These are phyloP conservation scores for Antheraea assamensis DNA, from an alignment of 2,888 invertebrate genomes.

Conservation along the genomic window DNA sequence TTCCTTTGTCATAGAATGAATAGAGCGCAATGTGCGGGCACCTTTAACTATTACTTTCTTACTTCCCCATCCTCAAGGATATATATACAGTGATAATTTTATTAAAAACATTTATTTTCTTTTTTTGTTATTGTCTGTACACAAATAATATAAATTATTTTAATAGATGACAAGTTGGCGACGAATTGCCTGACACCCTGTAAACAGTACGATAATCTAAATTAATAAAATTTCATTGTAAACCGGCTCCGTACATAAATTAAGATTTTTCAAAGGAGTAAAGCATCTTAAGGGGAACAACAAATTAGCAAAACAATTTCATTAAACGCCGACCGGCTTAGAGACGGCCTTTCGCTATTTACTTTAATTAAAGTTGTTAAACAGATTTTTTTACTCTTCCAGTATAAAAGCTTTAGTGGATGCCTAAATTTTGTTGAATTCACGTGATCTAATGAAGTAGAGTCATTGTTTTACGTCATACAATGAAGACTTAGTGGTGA, in stretches of 20 bases:
- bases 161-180: background rate
- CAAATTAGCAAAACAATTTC: slow-evolving; percentile 48
- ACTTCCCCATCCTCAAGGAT: background rate
- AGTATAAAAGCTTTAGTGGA: slow-evolving; percentile 17
- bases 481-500: no score
- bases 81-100: slow-evolving; percentile 1
- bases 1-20: slow-evolving; percentile 25
- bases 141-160: background rate
- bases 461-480: no score
- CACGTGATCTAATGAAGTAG: slow-evolving; percentile 2
- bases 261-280: slow-evolving; percentile 37
- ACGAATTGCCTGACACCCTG: background rate
- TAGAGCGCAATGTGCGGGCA: slow-evolving; percentile 2
- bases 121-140: background rate
- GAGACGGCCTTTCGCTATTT: slow-evolving; percentile 36
- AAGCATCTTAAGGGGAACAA: slow-evolving; percentile 34
- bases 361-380: slow-evolving; percentile 47
- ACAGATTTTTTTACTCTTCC: slow-evolving; percentile 29
- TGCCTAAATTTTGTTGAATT: slow-evolving; percentile 10
- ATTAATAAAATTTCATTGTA: slow-evolving; percentile 20
- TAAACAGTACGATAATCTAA: slow-evolving; percentile 10
- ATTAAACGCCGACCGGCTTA: slow-evolving; percentile 34
- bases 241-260: slow-evolving; percentile 28
- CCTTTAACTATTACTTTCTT: slow-evolving; percentile 9
- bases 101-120: background rate